These are phyloP conservation scores for Myiotriccus ornatus DNA, from an alignment of 2,797 vertebrate species.

Conservation along the genomic window DNA sequence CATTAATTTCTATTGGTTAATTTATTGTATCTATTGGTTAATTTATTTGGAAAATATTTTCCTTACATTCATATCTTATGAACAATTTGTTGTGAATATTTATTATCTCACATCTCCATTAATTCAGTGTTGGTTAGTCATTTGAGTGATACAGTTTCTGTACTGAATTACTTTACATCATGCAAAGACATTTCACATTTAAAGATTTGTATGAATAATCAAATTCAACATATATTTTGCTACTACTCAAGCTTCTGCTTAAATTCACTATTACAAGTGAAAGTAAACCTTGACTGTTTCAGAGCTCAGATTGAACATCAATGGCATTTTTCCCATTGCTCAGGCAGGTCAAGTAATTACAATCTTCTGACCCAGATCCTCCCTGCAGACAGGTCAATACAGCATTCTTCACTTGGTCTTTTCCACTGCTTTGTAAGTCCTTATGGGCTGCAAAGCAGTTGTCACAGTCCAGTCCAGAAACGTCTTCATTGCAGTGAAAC, in stretches of 20 bases:
- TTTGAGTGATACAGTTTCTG: not conserved
- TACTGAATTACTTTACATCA: not conserved
- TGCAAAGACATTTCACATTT: not conserved
- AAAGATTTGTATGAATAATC: not conserved
- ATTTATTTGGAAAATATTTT: slow-evolving; percentile 26
- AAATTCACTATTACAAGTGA: not conserved
- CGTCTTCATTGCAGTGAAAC: not conserved
- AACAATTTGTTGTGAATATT: slow-evolving; percentile 15
- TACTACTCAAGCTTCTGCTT: not conserved
- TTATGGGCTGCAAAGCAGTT: not conserved
- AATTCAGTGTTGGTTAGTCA: slow-evolving; percentile 9
- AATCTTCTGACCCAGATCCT: slow-evolving; percentile 21
- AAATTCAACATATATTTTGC: not conserved
- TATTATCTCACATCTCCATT: not conserved
- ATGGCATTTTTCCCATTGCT: not conserved
- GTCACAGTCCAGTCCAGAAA: not conserved
- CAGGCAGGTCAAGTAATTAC: not conserved
- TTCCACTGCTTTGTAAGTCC: not conserved
- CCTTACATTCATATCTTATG: not conserved
- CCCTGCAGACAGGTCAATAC: not conserved
- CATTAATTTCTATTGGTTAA: not conserved
- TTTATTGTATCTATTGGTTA: not conserved
- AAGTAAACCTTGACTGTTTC: not conserved
- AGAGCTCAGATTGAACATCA: not conserved
- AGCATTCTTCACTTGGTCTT: not conserved